A percentile compares a stretch with the other conserved stretches of the same genome.
phyloP scores from a whole-genome alignment of 35 echinoderm and acorn worm species.

The Ophioderma brevispina region DNA sequence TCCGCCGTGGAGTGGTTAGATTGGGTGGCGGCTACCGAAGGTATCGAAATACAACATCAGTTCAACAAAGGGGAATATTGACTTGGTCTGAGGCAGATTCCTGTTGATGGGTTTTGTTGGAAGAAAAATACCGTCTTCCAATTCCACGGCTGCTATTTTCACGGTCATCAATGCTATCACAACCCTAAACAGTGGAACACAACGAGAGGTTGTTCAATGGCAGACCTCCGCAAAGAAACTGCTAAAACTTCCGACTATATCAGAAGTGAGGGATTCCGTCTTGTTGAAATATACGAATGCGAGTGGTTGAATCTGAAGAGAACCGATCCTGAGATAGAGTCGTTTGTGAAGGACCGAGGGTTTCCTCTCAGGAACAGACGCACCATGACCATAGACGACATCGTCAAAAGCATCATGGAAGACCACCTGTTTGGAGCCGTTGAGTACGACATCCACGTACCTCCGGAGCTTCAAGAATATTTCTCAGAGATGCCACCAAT shows the following conservation, averaged over 20 bases:
- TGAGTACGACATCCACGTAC: constrained; percentile 29
- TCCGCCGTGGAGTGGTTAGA: constrained; percentile 21
- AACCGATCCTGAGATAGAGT: background rate
- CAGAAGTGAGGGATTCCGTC: constrained; percentile 11
- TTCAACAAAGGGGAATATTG: constrained; percentile 16
- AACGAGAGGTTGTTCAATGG: background rate
- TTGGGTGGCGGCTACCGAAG: background rate
- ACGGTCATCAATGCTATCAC: constrained; percentile 27
- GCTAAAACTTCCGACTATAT: constrained; percentile 36
- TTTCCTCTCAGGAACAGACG: background rate
- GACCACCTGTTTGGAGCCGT: constrained; percentile 3
- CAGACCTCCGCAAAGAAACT: constrained; percentile 17
- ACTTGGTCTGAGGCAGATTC: constrained; percentile 12
- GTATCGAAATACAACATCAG: constrained; percentile 4
- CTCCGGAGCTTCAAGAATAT: constrained; percentile 11
- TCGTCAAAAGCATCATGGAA: background rate
- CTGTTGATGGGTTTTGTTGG: constrained; percentile 43
- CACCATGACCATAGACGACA: background rate
- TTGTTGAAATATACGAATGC: constrained; percentile 52
- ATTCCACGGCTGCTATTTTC: constrained; percentile 63
- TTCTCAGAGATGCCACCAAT: constrained; percentile 65
- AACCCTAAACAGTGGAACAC: constrained; percentile 24
- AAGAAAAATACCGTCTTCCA: constrained; percentile 56
- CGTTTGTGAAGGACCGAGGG: background rate
- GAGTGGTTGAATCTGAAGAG: background rate